These are phyloP conservation scores for Tetrax tetrax DNA, from an alignment of 2,113 vertebrate species.

Conservation along the genomic window DNA sequence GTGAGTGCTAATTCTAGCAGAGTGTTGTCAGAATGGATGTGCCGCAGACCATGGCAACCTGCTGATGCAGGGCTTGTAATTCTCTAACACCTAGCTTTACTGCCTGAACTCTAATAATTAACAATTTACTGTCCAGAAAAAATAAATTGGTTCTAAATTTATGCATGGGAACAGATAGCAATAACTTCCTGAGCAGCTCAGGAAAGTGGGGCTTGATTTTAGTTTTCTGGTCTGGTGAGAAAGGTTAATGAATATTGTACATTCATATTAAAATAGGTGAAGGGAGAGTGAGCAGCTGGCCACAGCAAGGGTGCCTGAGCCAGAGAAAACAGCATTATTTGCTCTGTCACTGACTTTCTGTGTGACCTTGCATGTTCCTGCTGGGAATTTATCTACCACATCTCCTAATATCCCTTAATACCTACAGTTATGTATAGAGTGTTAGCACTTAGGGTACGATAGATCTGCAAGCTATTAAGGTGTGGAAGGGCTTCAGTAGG, in stretches of 20 bases:
- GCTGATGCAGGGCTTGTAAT: neutral
- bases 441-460: neutral
- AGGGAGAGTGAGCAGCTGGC: neutral
- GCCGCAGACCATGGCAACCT: neutral
- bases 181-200: neutral
- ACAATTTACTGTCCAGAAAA: neutral
- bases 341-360: neutral
- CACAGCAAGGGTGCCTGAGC: neutral
- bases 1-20: neutral
- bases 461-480: neutral
- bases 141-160: neutral
- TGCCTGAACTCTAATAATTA: neutral
- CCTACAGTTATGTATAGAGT: neutral
- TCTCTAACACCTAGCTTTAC: neutral
- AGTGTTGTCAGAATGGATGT: too few relatives aligned
- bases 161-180: neutral
- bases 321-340: neutral
- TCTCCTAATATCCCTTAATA: neutral
- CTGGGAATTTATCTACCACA: neutral
- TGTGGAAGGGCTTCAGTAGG: neutral
- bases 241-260: neutral
- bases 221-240: neutral
- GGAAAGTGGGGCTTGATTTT: neutral
- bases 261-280: neutral
- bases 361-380: neutral